Conservation (phyloP, 2,888 invertebrate species). For the Furcula furcula region DNA sequence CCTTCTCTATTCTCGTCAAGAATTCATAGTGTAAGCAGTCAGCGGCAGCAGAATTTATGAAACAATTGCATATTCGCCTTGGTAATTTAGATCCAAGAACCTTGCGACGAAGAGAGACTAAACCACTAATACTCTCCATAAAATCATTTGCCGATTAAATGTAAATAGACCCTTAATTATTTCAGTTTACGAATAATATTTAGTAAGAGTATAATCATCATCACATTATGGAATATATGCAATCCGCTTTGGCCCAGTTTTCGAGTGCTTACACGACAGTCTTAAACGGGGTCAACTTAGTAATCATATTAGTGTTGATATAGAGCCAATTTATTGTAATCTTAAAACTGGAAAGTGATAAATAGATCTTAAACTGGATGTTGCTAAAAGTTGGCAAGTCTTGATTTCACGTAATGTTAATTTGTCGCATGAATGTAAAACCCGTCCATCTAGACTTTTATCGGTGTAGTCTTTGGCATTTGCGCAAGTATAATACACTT, state of each 20-base stretch:
- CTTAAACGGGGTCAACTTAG: constrained; percentile 65
- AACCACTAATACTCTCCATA: too few species aligned
- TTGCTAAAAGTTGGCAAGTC: neutral
- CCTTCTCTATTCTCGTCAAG: too few species aligned
- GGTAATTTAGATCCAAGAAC: too few species aligned
- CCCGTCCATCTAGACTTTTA: too few species aligned
- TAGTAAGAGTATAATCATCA: constrained; percentile 29
- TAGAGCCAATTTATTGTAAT: constrained; percentile 56
- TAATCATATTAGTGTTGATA: constrained; percentile 58
- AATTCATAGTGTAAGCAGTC: too few species aligned
- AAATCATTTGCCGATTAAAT: constrained; percentile 12
- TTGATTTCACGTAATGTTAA: neutral
- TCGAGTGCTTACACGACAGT: constrained; percentile 64
- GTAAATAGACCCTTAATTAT: constrained; percentile 2
- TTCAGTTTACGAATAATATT: constrained; percentile 25
- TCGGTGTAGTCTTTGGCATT: too few species aligned
- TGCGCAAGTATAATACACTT: too few species aligned
- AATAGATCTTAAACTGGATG: neutral
- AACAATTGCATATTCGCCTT: too few species aligned
- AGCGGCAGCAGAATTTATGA: too few species aligned
- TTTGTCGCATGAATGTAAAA: too few species aligned
- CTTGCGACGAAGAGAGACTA: too few species aligned
- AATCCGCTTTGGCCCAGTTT: constrained; percentile 62
- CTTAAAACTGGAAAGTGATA: constrained; percentile 36
- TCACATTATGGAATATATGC: constrained; percentile 32